phyloP scores from a whole-genome alignment of 2,888 invertebrate species.

The Tetropium fuscum region DNA sequence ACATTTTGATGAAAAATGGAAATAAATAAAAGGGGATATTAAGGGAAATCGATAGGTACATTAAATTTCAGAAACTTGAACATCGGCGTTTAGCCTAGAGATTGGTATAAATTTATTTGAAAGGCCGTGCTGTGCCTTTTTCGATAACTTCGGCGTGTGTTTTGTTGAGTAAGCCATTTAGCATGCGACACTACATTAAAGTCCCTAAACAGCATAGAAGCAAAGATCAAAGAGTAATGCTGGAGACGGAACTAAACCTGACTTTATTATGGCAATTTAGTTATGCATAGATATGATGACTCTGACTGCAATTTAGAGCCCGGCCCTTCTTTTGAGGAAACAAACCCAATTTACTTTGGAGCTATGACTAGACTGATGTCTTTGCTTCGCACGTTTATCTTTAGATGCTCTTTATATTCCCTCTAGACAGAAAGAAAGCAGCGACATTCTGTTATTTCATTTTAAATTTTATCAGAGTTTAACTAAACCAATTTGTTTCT shows the following conservation, averaged over 20 bases:
- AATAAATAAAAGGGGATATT: too few relatives aligned
- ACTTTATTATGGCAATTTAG: slow-evolving; percentile 29
- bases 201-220: slow-evolving; percentile 10
- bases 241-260: slow-evolving; percentile 20
- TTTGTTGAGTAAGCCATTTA: not conserved
- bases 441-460: slow-evolving; percentile 10
- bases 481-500: slow-evolving; percentile 22
- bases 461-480: slow-evolving; percentile 15
- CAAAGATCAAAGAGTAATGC: slow-evolving; percentile 17
- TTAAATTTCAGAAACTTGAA: too few relatives aligned
- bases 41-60: too few relatives aligned
- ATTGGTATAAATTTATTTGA: too few relatives aligned
- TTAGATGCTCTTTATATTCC: slow-evolving; percentile 9
- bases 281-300: slow-evolving; percentile 27
- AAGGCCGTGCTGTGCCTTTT: too few relatives aligned
- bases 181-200: slow-evolving; percentile 1
- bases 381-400: slow-evolving; percentile 19
- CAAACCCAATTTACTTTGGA: slow-evolving; percentile 50
- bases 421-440: slow-evolving; percentile 11
- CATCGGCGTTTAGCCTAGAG: too few relatives aligned
- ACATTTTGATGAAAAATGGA: too few relatives aligned
- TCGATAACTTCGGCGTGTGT: too few relatives aligned
- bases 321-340: slow-evolving; percentile 56
- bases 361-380: slow-evolving; percentile 27
- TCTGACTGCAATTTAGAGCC: slow-evolving; percentile 41